These are phyloP conservation scores for Vombatus ursinus DNA, from an alignment of 2,113 vertebrate species.

Conservation along the genomic window DNA sequence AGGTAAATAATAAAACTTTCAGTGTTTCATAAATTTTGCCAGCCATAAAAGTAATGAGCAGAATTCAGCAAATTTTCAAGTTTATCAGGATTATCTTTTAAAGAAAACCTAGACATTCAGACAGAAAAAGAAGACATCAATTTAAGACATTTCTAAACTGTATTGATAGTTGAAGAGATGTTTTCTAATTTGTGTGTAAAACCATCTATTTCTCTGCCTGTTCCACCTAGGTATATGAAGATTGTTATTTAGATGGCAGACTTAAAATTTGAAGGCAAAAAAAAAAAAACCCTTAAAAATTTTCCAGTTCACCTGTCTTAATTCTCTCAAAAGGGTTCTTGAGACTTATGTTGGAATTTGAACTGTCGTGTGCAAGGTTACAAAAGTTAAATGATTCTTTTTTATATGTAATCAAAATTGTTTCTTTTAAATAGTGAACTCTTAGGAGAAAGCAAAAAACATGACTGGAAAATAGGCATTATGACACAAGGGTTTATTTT, in stretches of 20 bases:
- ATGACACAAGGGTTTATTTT: neutral
- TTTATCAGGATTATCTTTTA: constrained; percentile 55
- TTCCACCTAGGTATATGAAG: neutral
- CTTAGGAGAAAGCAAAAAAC: constrained; percentile 25
- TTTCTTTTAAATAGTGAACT: neutral
- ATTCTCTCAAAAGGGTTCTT: constrained; percentile 37
- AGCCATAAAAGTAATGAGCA: constrained; percentile 52
- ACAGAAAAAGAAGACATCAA: constrained; percentile 11
- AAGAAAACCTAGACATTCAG: constrained; percentile 30
- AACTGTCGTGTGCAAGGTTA: constrained; percentile 35
- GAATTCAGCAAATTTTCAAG: constrained; percentile 38
- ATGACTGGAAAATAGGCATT: constrained; percentile 48
- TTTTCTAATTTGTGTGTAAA: neutral
- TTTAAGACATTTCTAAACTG: neutral
- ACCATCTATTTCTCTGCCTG: neutral
- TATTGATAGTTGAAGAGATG: neutral
- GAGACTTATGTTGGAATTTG: constrained; percentile 49
- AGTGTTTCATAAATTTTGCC: constrained; percentile 54
- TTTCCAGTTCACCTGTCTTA: constrained; percentile 12
- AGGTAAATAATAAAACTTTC: constrained; percentile 62
- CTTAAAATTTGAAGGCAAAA: neutral
- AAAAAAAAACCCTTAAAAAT: constrained; percentile 8
- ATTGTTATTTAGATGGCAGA: neutral
- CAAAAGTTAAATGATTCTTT: constrained; percentile 11
- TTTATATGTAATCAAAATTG: neutral